These are phyloP conservation scores for Porites rus DNA, from an alignment of 92 coral and sea anemone genomes.

Conservation along the genomic window DNA sequence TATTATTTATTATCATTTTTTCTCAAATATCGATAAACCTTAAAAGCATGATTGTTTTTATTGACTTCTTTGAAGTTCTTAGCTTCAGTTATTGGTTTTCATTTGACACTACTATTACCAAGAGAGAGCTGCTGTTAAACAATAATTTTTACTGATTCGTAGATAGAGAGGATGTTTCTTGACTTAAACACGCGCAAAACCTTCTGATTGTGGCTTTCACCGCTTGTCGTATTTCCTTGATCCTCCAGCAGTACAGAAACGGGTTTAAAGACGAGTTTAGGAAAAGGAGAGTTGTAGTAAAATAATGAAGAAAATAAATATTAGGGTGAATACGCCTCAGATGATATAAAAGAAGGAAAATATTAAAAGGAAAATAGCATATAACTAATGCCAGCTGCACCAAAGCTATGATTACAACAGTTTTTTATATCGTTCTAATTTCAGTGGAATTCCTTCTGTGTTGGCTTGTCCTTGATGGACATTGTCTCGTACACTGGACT, in stretches of 20 bases:
- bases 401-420: not conserved
- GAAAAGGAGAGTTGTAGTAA: not conserved
- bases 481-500: not conserved
- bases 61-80: too few relatives aligned
- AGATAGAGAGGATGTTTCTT: not conserved
- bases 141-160: too few relatives aligned
- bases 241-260: not conserved
- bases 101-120: too few relatives aligned
- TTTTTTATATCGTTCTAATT: not conserved
- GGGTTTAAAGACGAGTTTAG: slow-evolving; percentile 18
- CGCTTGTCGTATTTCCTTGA: not conserved
- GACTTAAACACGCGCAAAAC: not conserved
- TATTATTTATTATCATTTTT: too few relatives aligned
- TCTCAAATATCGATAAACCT: too few relatives aligned
- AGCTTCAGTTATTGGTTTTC: too few relatives aligned
- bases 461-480: not conserved
- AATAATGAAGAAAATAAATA: too few relatives aligned
- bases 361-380: too few relatives aligned
- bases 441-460: not conserved
- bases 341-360: too few relatives aligned
- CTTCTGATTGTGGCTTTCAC: not conserved
- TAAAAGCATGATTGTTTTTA: too few relatives aligned
- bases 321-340: too few relatives aligned
- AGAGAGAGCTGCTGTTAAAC: too few relatives aligned
- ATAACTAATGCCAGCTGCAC: not conserved